Base-by-base conservation (phyloP, 2,797 vertebrate genomes). In the Pipistrellus nathusii region DNA sequence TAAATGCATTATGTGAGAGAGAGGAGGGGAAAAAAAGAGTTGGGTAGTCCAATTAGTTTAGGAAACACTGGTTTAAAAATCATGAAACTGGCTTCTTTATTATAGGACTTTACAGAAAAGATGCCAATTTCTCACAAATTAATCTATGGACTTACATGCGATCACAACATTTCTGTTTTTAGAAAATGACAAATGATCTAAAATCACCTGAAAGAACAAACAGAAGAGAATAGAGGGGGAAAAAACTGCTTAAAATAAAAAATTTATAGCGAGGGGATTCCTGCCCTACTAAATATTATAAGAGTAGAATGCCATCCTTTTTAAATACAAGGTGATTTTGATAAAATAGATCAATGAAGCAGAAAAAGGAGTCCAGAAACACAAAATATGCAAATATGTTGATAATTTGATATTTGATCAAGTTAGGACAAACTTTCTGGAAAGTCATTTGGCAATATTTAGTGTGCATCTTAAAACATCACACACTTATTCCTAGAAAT, bases 131-230 rank as follows among this genome's bases (percentile, higher is more conserved):
- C 30, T 77, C 68, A 71, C 6, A 51, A 41, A 64, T 21, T 35
- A 57, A 53, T 48, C 66, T 51, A 75, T 12, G 66, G 32, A 32
- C 46, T 23, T 85, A 84, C 84, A 71, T 57, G 32, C 9, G 81
- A 14, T 88, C 32, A 10, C 5, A 85, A 15, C 1, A n/a, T 57
- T 38, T 68, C 18, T 85, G 44, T 57, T 82, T 55, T 91, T 27
- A 82, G 57, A 59, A 94, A 89, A 81, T 82, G 30, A 72, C 23
- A 94, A 75, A 69, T 30, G n/a, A 88, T 38, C 17, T 27, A 75
- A 87, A 59, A 30, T 72, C 25, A 53, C n/a, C 18, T 64, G 5
- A 75, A 91, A 73, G n/a, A 85, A 71, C 48, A 82, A 73, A 64
- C 1, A 46, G 5, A 83, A 86, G n/a, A 68, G 6, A 91, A 71